A percentile compares a stretch with the other conserved stretches of the same genome.
These are phyloP conservation scores for Lepus townsendii DNA, from an alignment of 2,797 vertebrate genomes.

Conservation along the genomic window DNA sequence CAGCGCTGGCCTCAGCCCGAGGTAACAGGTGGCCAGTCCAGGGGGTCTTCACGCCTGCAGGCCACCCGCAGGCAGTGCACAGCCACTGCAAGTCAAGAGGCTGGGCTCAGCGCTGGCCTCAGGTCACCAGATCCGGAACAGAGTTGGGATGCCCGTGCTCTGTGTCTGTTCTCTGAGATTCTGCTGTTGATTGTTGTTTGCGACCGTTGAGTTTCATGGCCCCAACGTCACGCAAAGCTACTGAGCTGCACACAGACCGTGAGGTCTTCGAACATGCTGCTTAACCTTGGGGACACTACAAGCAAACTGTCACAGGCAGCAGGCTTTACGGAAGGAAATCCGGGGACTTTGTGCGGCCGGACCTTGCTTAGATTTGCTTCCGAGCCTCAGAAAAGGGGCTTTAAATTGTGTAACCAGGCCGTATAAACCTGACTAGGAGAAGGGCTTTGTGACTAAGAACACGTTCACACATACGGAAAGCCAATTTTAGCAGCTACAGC, in stretches of 20 bases:
- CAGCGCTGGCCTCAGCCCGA: background rate
- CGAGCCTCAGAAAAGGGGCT: slow-evolving; percentile 3
- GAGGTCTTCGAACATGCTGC: background rate
- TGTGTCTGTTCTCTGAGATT: background rate
- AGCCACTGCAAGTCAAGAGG: background rate
- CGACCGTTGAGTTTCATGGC: background rate
- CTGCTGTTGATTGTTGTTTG: background rate
- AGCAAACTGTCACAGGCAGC: background rate
- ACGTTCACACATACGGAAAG: background rate
- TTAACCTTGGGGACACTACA: background rate
- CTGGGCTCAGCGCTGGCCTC: background rate
- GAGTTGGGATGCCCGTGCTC: background rate
- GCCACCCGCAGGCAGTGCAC: background rate
- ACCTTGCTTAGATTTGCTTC: slow-evolving; percentile 48
- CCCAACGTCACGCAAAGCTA: background rate
- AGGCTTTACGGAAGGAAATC: background rate
- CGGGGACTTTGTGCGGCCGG: background rate
- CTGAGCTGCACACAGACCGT: background rate
- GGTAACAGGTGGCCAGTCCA: background rate
- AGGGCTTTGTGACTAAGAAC: slow-evolving; percentile 21
- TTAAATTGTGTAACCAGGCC: slow-evolving; percentile 34
- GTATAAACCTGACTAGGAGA: slow-evolving; percentile 54
- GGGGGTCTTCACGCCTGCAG: background rate
- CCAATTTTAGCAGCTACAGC: slow-evolving; percentile 33
- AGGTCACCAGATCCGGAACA: background rate